phyloP scores from a whole-genome alignment of 2,113 vertebrate species.

The Poeciliopsis occidentalis region DNA sequence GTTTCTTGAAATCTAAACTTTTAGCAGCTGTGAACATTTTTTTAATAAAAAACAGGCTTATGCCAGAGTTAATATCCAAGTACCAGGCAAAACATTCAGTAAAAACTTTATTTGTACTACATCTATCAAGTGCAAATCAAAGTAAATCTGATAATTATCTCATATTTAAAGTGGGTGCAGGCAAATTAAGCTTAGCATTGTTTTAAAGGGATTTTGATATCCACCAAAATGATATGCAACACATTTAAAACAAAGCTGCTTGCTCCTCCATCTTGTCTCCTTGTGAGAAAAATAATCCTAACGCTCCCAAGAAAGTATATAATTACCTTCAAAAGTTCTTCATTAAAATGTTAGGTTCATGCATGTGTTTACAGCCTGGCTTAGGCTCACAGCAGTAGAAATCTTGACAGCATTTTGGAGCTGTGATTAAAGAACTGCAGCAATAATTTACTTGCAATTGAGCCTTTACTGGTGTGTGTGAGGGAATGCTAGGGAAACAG shows the following conservation, averaged over 20 bases:
- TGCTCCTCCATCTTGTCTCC: too few relatives aligned
- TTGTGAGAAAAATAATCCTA: not conserved
- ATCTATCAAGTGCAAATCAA: not conserved
- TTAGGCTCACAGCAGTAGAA: conserved; percentile 18
- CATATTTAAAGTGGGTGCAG: not conserved
- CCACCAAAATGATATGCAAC: not conserved
- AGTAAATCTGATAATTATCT: not conserved
- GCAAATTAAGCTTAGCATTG: not conserved
- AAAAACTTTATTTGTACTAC: not conserved
- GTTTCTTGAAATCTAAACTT: not conserved
- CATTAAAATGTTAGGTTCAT: conserved; percentile 12
- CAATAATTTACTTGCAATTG: conserved; percentile 43
- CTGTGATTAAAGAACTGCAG: conserved; percentile 60
- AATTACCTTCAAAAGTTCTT: not conserved
- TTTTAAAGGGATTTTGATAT: not conserved
- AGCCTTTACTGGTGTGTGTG: conserved; percentile 45
- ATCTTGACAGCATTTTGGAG: conserved; percentile 37
- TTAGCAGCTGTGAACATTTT: not conserved
- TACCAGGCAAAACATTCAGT: not conserved
- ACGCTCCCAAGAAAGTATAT: not conserved
- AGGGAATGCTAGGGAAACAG: conserved; percentile 3
- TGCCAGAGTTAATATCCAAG: not conserved
- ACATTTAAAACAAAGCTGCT: not conserved
- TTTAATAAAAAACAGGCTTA: not conserved
- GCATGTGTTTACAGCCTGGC: conserved; percentile 27